Percentiles rank a stretch among this genome's conserved stretches.
phyloP scores from a whole-genome alignment of 2,888 invertebrate genomes.

The Tortricodes alternella region DNA sequence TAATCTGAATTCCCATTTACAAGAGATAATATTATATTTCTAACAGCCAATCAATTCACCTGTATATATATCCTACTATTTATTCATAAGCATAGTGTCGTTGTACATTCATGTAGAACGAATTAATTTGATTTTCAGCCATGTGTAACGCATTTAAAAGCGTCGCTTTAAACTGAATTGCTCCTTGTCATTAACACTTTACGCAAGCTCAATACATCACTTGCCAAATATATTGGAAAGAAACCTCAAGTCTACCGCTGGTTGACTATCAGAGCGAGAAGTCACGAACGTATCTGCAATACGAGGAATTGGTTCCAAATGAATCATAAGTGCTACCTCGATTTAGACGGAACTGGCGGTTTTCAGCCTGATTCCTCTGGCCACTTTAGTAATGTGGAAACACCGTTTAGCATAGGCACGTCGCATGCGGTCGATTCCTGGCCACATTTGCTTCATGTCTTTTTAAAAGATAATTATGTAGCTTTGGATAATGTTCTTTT shows the following conservation, averaged over 20 bases:
- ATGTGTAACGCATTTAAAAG: background rate
- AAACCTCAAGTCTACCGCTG: background rate
- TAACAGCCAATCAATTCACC: too few species aligned
- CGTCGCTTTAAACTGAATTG: background rate
- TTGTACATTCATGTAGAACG: background rate
- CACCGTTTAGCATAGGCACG: background rate
- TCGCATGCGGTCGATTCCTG: too few species aligned
- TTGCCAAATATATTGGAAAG: constrained; percentile 17
- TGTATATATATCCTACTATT: too few species aligned
- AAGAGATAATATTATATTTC: too few species aligned
- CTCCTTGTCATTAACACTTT: constrained; percentile 8
- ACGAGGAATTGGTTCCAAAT: constrained; percentile 51
- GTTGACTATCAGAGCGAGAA: constrained; percentile 68
- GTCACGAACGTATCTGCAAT: constrained; percentile 62
- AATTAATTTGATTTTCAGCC: background rate
- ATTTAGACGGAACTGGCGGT: constrained; percentile 39
- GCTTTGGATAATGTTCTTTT: too few species aligned
- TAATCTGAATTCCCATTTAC: too few species aligned
- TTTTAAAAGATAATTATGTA: too few species aligned
- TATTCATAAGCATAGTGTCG: too few species aligned
- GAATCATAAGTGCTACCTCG: constrained; percentile 40
- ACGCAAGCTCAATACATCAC: constrained; percentile 17
- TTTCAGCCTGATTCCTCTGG: constrained; percentile 55
- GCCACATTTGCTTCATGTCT: too few species aligned
- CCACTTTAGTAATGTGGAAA: background rate